phyloP scores from a whole-genome alignment of 2,113 vertebrate species.

The Hippocampus abdominalis region DNA sequence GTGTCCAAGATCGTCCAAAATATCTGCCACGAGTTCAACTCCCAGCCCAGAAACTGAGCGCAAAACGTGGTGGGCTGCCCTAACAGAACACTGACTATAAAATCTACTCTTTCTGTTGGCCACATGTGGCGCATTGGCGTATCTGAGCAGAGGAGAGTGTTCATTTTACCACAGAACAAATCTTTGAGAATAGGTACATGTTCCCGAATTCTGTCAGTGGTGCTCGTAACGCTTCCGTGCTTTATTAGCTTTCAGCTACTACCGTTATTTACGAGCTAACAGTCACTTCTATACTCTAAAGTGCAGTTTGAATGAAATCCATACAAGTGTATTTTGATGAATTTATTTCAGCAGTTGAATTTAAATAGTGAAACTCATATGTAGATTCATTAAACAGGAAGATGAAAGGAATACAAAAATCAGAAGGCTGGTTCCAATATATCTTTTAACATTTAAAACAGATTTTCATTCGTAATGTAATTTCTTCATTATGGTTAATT shows the following conservation, averaged over 20 bases:
- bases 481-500: not conserved
- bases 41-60: slow-evolving; percentile 90
- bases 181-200: slow-evolving; percentile 19
- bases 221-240: not conserved
- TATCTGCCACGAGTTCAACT: slow-evolving; percentile 97
- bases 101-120: slow-evolving; percentile 37
- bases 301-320: not conserved
- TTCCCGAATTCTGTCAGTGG: slow-evolving; percentile 10
- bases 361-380: not conserved
- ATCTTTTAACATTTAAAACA: not conserved
- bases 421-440: not conserved
- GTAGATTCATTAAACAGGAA: not conserved
- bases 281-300: no score
- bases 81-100: slow-evolving; percentile 32
- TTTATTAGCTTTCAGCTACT: not conserved
- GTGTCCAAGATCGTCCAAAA: slow-evolving; percentile 89
- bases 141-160: slow-evolving; percentile 28
- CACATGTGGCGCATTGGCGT: slow-evolving; percentile 43
- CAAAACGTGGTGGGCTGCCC: not conserved
- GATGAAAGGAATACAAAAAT: not conserved
- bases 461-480: no score
- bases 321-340: not conserved
- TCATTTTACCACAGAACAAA: slow-evolving; percentile 25
- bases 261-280: no score
- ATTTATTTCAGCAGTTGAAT: not conserved